phyloP scores from a whole-genome alignment of 2,888 invertebrate genomes.

The Cecidostiba fungosa region DNA sequence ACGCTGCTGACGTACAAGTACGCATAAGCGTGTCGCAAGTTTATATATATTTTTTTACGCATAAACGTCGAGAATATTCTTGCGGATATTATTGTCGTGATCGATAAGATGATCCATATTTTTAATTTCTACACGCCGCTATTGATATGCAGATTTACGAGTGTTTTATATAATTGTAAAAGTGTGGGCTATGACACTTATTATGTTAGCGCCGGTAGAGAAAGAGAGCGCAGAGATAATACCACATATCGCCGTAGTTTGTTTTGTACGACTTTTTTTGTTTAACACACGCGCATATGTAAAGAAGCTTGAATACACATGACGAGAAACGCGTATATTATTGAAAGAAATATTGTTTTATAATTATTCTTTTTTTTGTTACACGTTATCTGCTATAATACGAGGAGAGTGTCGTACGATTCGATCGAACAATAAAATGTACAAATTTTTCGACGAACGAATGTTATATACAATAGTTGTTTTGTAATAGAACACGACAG shows the following conservation, averaged over 20 bases:
- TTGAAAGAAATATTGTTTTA: not conserved
- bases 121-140: not conserved
- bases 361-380: not conserved
- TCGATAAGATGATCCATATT: not conserved
- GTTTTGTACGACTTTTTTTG: not conserved
- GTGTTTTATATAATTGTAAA: not conserved
- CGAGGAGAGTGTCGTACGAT: not conserved
- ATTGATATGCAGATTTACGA: not conserved
- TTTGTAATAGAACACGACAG: not conserved
- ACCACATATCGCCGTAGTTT: not conserved
- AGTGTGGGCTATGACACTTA: not conserved
- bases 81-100: not conserved
- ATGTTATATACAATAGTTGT: no score
- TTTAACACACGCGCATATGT: not conserved
- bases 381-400: not conserved
- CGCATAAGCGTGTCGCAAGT: conserved; percentile 21
- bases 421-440: not conserved
- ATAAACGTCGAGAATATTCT: not conserved
- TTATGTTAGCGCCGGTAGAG: not conserved
- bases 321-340: not conserved
- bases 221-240: not conserved
- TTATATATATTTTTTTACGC: not conserved
- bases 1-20: conserved; percentile 82
- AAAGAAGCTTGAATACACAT: not conserved
- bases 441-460: not conserved